A percentile compares a stretch with the other conserved stretches of the same genome.
phyloP scores from a whole-genome alignment of 2,113 vertebrate species.

The Cochlearius cochlearius region DNA sequence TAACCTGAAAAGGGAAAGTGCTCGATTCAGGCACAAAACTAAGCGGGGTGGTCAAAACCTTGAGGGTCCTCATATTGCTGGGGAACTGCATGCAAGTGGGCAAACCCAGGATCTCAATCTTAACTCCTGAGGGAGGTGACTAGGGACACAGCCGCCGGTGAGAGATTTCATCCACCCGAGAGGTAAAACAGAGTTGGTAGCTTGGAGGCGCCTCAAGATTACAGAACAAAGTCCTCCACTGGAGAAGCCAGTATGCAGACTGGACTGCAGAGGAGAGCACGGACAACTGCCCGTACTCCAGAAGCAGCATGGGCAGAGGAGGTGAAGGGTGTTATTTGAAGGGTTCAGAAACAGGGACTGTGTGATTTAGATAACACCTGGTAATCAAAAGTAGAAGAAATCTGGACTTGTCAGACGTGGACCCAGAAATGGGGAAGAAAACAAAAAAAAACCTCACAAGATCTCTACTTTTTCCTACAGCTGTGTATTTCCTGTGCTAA shows the following conservation, averaged over 20 bases:
- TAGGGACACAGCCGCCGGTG: neutral
- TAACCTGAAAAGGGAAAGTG: neutral
- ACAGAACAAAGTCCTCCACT: neutral
- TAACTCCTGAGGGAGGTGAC: neutral
- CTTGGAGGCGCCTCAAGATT: neutral
- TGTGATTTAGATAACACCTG: neutral
- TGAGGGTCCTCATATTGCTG: neutral
- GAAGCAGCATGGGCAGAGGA: neutral
- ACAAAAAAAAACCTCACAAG: neutral
- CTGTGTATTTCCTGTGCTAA: neutral
- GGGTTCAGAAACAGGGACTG: neutral
- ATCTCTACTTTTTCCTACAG: neutral
- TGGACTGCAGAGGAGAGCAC: neutral
- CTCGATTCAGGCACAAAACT: neutral
- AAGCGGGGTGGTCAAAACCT: neutral
- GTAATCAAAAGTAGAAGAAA: neutral
- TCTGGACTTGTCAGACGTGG: neutral
- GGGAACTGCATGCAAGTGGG: neutral
- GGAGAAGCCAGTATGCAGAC: neutral
- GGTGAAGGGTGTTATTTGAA: neutral
- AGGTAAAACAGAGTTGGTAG: neutral
- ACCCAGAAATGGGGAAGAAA: neutral
- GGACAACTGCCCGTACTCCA: neutral
- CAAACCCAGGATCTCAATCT: neutral
- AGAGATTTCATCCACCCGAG: neutral